phyloP scores from a whole-genome alignment of 2,113 vertebrate species.

The Pedetes capensis region DNA sequence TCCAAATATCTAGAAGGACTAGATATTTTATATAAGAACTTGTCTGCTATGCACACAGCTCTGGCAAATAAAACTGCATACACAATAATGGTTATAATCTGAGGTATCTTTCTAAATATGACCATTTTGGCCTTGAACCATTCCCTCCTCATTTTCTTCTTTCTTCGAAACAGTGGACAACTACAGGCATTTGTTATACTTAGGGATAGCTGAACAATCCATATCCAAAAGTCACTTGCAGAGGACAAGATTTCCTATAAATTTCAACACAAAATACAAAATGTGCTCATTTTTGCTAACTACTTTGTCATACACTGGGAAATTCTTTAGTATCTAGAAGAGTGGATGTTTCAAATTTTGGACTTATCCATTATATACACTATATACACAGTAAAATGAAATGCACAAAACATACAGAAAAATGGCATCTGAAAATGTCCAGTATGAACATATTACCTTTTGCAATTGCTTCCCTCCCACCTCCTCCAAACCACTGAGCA shows the following conservation, averaged over 20 bases:
- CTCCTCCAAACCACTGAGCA: not conserved
- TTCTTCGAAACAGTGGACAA: conserved; percentile 41
- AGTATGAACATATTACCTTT: not conserved
- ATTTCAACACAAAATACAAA: conserved; percentile 41
- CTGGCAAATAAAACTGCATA: not conserved
- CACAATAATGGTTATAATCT: not conserved
- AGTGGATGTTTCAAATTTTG: conserved; percentile 26
- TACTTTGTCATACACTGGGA: conserved; percentile 29
- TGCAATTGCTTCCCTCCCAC: not conserved
- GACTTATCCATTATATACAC: conserved; percentile 7
- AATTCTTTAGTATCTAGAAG: conserved; percentile 17
- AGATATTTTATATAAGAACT: not conserved
- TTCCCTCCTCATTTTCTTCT: not conserved
- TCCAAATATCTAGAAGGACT: conserved; percentile 3
- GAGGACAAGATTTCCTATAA: not conserved
- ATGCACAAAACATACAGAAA: conserved; percentile 24
- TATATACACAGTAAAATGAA: conserved; percentile 25
- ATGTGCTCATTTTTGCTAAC: conserved; percentile 40
- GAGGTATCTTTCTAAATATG: not conserved
- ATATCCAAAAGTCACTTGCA: not conserved
- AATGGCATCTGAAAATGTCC: not conserved
- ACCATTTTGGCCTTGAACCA: not conserved
- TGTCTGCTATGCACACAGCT: not conserved
- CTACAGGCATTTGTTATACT: not conserved
- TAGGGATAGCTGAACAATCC: conserved; percentile 19